Evolutionary conservation across 2,888 invertebrate genomes (phyloP), one percentile per base, ranked within the genome.

Genomic region (Cerastis rubricosa): DNA sequence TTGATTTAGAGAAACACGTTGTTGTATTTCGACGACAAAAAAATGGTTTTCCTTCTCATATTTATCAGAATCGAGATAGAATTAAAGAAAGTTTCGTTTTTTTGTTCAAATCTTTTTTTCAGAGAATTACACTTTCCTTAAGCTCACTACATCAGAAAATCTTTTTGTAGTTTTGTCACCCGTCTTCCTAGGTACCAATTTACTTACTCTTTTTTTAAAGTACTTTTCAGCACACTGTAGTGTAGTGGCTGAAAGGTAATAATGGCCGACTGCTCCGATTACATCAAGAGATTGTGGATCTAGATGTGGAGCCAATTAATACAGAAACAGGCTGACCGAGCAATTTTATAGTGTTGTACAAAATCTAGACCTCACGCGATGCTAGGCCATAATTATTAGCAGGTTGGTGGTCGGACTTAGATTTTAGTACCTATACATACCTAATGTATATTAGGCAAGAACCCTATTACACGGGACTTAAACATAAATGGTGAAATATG

Each of bases 281-380:
- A 72, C 49, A 82, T 74, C 59, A 54, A 29, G 25, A 49, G 83
- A 84, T 84, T 82, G 71, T 64, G 11, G 69, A 72, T 74, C 47
- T 49, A 14, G 43, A 65, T 70, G 74, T 76, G 77, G 76, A 12
- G 19, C 54, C 70, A 66, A 63, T 72, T 70, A 71, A 74, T 77
- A 14, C 12, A 70, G 61, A 57, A 29, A 51, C 8, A 4, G 49
- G 59, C 54, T 54, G 73, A 40, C 57, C n/a, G 4, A 45, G 63
- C 47, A 29, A 57, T 69, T 67, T 47, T 64, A 61, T 65, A 73
- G 61, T 47, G 65, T 9, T 66, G 40, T 29, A 64, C 54, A 35
- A 68, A 72, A 72, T 65, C 59, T 74, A 78, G 83, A 74, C 71
- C 61, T 49, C 86, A 84, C 85, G 83, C 78, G 74, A 84, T 64